Conservation (phyloP, 2,113 vertebrate species). For the Pterocles burchelli region DNA sequence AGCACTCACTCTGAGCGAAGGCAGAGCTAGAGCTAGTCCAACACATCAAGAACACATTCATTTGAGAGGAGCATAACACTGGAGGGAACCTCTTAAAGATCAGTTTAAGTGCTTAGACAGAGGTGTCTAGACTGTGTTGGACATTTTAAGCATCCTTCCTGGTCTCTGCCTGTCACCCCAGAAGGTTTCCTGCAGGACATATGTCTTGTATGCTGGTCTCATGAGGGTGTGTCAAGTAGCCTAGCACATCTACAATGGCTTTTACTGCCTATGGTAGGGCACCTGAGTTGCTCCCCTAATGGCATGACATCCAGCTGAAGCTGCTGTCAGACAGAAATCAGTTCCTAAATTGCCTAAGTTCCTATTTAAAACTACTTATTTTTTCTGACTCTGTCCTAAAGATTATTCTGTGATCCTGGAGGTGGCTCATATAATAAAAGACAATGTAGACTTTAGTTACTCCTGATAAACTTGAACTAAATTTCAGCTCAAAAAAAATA, state of each 20-base stretch:
- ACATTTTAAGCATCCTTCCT: not conserved
- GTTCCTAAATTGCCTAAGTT: not conserved
- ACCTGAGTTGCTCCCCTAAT: not conserved
- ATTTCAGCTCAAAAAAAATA: not conserved
- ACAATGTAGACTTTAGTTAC: not conserved
- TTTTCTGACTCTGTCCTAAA: not conserved
- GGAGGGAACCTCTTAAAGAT: not conserved
- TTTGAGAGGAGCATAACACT: not conserved
- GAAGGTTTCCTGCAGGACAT: not conserved
- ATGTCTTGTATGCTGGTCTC: not conserved
- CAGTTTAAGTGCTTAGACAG: not conserved
- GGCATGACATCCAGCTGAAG: not conserved
- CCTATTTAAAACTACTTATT: not conserved
- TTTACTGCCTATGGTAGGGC: not conserved
- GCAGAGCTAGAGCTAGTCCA: not conserved
- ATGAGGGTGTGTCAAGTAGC: not conserved
- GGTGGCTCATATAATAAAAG: not conserved
- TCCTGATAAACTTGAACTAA: not conserved
- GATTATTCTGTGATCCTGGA: not conserved
- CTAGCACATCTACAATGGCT: not conserved
- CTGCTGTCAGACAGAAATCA: not conserved
- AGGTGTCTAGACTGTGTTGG: not conserved
- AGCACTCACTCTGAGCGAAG: slow-evolving; percentile 41
- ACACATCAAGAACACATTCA: not conserved
- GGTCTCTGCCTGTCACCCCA: not conserved